Conservation (phyloP, 2,113 vertebrate species). For the Fulica atra region DNA sequence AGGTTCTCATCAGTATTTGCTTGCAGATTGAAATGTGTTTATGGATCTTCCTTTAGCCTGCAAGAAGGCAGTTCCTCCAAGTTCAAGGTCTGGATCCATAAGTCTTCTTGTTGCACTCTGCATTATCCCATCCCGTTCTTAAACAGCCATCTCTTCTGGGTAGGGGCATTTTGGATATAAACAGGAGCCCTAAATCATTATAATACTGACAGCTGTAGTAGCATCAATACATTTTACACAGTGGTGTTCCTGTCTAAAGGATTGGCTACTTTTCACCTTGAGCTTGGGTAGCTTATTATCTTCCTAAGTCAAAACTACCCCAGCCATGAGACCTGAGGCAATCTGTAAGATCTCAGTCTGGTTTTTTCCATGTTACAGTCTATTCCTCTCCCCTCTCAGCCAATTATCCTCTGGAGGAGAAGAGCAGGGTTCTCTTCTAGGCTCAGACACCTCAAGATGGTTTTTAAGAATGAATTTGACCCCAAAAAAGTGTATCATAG, state of each 20-base stretch:
- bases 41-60: background rate
- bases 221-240: background rate
- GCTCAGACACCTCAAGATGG: background rate
- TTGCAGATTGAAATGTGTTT: background rate
- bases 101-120: background rate
- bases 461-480: background rate
- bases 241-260: background rate
- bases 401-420: background rate
- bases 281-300: background rate
- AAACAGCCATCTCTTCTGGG: background rate
- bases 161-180: background rate
- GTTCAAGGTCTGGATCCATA: accelerated
- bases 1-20: background rate
- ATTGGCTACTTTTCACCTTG: background rate
- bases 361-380: background rate
- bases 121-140: background rate
- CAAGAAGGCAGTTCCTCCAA: background rate
- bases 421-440: background rate
- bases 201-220: background rate
- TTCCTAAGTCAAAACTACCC: background rate
- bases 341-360: background rate
- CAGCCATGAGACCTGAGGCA: background rate
- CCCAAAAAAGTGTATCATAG: background rate
- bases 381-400: background rate
- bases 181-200: background rate